Conservation (phyloP, 2,888 invertebrate genomes). For the Hirtodrosophila histrioides region DNA sequence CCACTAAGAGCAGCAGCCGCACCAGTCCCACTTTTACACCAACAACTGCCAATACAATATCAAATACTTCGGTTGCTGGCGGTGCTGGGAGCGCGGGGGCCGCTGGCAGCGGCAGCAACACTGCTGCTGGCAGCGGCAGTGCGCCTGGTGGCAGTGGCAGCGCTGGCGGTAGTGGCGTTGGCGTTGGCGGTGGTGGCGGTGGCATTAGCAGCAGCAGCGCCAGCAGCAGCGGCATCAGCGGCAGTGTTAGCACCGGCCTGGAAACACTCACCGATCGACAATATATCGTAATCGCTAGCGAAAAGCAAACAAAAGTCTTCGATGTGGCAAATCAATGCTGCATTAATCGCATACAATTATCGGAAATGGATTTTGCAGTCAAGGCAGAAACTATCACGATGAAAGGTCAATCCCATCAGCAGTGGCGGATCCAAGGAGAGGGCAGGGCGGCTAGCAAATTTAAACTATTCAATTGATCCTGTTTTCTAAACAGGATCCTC, state of each 20-base stretch:
- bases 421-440: no score
- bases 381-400: slow-evolving; percentile 96
- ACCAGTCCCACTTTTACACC: slow-evolving; percentile 90
- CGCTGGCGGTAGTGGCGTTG: slow-evolving; percentile 8
- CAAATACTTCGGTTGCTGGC: slow-evolving; percentile 75
- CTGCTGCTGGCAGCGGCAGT: neutral
- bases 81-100: slow-evolving; percentile 36
- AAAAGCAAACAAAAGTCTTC: slow-evolving; percentile 97
- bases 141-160: slow-evolving; percentile 4
- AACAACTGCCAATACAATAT: slow-evolving; percentile 83
- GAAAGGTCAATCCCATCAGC: slow-evolving; percentile 87
- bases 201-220: slow-evolving; percentile 73
- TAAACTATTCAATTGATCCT: no score
- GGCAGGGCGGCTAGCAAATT: no score
- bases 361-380: slow-evolving; percentile 96
- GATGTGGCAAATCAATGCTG: slow-evolving; percentile 98
- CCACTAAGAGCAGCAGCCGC: slow-evolving; percentile 89
- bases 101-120: neutral
- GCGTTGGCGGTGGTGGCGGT: slow-evolving; percentile 32
- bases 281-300: slow-evolving; percentile 96
- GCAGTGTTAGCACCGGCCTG: slow-evolving; percentile 84
- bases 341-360: slow-evolving; percentile 95
- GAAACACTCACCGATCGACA: slow-evolving; percentile 90
- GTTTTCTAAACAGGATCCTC: no score
- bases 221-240: slow-evolving; percentile 79